phyloP scores from a whole-genome alignment of 2,113 vertebrate species.

The Apaloderma vittatum region DNA sequence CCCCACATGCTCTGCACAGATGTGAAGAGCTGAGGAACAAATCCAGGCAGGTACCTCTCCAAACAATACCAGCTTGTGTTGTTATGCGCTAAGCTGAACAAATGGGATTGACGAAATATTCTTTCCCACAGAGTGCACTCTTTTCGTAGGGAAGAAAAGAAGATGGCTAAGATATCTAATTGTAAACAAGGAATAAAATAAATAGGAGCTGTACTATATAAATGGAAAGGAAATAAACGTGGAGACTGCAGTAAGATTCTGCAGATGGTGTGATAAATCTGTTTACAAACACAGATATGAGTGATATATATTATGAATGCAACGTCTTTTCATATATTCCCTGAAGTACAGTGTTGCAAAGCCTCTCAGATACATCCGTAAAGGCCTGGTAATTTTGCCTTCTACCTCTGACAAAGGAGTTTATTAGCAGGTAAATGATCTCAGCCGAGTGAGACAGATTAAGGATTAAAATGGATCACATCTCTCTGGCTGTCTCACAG shows the following conservation, averaged over 20 bases:
- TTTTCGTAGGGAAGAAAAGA: neutral
- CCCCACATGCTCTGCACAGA: constrained; percentile 10
- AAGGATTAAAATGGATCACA: neutral
- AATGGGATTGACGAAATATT: constrained; percentile 19
- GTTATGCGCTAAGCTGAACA: neutral
- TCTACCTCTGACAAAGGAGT: neutral
- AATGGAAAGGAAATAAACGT: constrained; percentile 32
- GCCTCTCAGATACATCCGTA: neutral
- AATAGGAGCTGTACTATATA: neutral
- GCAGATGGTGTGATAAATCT: constrained; percentile 51
- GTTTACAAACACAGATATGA: constrained; percentile 64
- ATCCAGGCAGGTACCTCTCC: neutral
- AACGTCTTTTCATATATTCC: neutral
- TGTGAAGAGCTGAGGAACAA: constrained; percentile 15
- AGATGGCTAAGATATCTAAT: neutral
- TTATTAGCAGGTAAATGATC: constrained; percentile 28
- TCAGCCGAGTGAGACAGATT: neutral
- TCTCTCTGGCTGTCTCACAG: neutral
- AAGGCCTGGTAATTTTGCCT: neutral
- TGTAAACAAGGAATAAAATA: neutral
- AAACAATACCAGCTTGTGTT: neutral
- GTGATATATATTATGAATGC: constrained; percentile 17
- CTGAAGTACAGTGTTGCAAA: neutral
- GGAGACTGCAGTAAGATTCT: neutral
- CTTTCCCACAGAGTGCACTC: neutral